phyloP scores from a whole-genome alignment of 2,113 vertebrate genomes.

The Xenus cinereus region DNA sequence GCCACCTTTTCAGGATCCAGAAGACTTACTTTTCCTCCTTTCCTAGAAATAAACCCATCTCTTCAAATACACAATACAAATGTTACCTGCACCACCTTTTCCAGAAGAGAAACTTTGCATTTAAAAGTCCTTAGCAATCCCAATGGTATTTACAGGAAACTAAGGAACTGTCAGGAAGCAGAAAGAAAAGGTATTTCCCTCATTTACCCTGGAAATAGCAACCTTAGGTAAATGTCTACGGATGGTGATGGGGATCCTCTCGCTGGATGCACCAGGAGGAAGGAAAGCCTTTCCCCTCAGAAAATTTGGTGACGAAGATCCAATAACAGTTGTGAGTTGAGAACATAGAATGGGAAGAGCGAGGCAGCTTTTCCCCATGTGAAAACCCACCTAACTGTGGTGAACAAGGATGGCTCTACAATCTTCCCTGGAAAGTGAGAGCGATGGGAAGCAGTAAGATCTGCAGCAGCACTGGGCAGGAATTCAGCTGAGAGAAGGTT shows the following conservation, averaged over 20 bases:
- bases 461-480: neutral
- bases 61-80: neutral
- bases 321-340: neutral
- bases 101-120: neutral
- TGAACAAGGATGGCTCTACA: rapidly evolving
- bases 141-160: neutral
- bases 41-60: neutral
- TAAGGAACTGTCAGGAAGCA: neutral
- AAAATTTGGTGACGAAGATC: neutral
- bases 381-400: neutral
- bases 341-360: neutral
- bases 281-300: neutral
- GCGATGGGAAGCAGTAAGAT: neutral
- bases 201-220: neutral
- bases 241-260: neutral
- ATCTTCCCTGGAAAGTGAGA: neutral
- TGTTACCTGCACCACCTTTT: neutral
- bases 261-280: neutral
- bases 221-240: neutral
- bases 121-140: neutral
- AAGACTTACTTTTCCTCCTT: neutral
- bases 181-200: neutral
- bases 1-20: neutral
- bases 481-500: neutral
- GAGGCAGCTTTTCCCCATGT: neutral